These are phyloP conservation scores for Sebastes oblongus DNA, from an alignment of 2,797 vertebrate species.

Conservation along the genomic window DNA sequence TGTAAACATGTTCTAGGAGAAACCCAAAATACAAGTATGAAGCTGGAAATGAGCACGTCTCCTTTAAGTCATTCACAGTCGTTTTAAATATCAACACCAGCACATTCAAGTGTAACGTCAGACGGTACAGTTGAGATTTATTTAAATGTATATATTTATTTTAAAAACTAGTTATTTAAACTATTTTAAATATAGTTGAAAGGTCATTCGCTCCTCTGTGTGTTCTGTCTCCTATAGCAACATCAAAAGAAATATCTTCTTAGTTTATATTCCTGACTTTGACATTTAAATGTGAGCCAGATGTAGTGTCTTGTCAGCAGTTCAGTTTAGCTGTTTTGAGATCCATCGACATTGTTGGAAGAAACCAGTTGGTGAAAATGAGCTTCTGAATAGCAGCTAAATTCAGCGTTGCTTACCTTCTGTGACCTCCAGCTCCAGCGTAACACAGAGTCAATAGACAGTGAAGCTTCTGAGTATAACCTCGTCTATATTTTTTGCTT, in stretches of 20 bases:
- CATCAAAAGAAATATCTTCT: not conserved
- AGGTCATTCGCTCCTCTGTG: not conserved
- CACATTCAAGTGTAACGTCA: too few relatives aligned
- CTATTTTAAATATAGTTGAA: too few relatives aligned
- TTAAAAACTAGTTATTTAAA: too few relatives aligned
- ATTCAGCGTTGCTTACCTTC: not conserved
- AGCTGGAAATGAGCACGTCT: too few relatives aligned
- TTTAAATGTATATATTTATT: too few relatives aligned
- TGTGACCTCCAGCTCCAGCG: not conserved
- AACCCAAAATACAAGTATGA: too few relatives aligned
- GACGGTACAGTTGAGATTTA: too few relatives aligned
- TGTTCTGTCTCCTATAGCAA: not conserved
- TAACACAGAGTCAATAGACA: not conserved
- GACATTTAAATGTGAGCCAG: not conserved
- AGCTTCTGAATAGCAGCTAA: not conserved
- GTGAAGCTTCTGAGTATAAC: conserved; percentile 4
- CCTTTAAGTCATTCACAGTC: too few relatives aligned
- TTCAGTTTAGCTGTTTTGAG: not conserved
- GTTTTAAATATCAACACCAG: too few relatives aligned
- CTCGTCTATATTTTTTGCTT: conserved; percentile 22
- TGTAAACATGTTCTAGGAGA: too few relatives aligned
- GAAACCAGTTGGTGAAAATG: not conserved
- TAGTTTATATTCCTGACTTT: not conserved
- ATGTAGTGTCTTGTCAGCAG: not conserved
- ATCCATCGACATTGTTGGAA: not conserved